Evolutionary conservation across 1,140 invertebrate species (phyloP).

Genomic region (Notospermus geniculatus): DNA sequence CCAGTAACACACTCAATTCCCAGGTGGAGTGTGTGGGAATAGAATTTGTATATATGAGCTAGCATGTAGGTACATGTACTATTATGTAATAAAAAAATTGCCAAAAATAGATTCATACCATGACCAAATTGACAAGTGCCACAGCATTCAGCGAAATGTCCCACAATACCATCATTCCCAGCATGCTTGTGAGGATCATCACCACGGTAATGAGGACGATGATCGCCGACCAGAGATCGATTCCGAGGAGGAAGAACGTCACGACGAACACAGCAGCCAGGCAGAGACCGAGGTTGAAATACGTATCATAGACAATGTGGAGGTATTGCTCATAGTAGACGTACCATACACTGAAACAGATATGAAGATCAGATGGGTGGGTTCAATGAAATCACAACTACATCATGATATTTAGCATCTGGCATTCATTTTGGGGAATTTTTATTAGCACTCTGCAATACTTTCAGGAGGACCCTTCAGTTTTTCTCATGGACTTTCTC

Average conservation of each 20-base stretch:
- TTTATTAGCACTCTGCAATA: too few species aligned
- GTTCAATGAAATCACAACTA: too few species aligned
- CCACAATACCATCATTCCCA: conserved; percentile 90
- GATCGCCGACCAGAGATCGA: conserved; percentile 76
- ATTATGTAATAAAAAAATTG: not conserved
- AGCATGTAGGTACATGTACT: not conserved
- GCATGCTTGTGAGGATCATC: conserved; percentile 79
- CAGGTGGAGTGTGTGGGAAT: too few species aligned
- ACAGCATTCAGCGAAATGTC: conserved; percentile 87
- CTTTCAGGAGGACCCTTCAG: too few species aligned
- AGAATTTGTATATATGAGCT: too few species aligned
- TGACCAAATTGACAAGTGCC: conserved; percentile 92
- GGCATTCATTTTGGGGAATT: too few species aligned
- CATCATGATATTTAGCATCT: too few species aligned
- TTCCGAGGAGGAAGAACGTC: conserved; percentile 80
- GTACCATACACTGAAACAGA: conserved; percentile 78
- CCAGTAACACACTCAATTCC: too few species aligned
- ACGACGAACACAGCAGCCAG: conserved; percentile 76
- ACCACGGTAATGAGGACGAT: conserved; percentile 72
- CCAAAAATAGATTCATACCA: conserved; percentile 64
- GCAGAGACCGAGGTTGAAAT: conserved; percentile 75
- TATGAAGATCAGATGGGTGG: conserved; percentile 22
- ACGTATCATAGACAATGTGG: conserved; percentile 76
- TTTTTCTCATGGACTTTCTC: too few species aligned
- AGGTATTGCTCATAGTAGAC: conserved; percentile 95